Evolutionary conservation across 2,888 invertebrate genomes (phyloP).

Genomic region (Bellardia pandia): DNA sequence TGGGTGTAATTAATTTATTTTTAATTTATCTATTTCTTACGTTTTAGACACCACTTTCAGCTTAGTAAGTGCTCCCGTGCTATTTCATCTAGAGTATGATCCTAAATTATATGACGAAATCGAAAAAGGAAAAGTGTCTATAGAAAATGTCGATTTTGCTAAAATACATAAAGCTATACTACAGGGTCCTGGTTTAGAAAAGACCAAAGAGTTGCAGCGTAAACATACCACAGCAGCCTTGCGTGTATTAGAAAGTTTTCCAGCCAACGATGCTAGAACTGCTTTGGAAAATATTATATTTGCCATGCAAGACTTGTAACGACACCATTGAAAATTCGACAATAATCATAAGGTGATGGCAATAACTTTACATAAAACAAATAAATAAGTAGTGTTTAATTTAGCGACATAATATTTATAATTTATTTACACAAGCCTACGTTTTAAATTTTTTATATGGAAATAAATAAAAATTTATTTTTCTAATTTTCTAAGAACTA

Average conservation of each 20-base stretch:
- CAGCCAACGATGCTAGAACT: slow-evolving; percentile 92
- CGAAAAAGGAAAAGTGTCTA: slow-evolving; percentile 82
- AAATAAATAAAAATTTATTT: slow-evolving; percentile 46
- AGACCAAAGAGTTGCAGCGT: slow-evolving; percentile 89
- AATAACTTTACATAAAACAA: slow-evolving; percentile 14
- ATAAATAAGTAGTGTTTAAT: slow-evolving; percentile 25
- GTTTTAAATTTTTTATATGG: slow-evolving; percentile 34
- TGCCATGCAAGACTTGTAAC: slow-evolving; percentile 89
- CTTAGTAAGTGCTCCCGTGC: slow-evolving; percentile 92
- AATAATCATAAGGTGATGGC: slow-evolving; percentile 41
- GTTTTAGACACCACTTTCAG: slow-evolving; percentile 80
- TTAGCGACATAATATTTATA: slow-evolving; percentile 40
- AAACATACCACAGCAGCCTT: slow-evolving; percentile 91
- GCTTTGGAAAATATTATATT: slow-evolving; percentile 94
- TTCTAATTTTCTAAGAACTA: slow-evolving; percentile 66
- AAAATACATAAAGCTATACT: slow-evolving; percentile 86
- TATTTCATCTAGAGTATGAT: slow-evolving; percentile 91
- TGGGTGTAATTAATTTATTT: not conserved
- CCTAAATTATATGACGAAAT: slow-evolving; percentile 87
- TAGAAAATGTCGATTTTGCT: slow-evolving; percentile 83
- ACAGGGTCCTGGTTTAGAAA: slow-evolving; percentile 89
- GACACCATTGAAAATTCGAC: no score
- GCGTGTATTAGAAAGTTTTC: slow-evolving; percentile 90
- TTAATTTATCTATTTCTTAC: slow-evolving; percentile 1
- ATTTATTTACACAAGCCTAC: slow-evolving; percentile 10